Base-by-base conservation (phyloP, 2,797 vertebrate species). In the Hemitrygon akajei region DNA sequence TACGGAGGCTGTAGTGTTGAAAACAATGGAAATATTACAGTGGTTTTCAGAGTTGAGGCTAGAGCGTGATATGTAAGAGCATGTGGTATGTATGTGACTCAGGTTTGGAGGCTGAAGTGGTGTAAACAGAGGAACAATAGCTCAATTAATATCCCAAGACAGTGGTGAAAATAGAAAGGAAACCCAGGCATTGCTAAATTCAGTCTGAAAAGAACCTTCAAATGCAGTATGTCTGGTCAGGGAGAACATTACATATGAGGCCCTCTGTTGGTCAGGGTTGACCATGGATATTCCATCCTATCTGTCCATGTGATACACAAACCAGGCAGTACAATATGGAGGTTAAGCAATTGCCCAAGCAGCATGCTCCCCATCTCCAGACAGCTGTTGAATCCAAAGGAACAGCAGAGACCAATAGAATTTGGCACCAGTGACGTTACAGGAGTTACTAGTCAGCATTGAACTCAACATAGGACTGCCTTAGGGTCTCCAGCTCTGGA, bases 121-220 rank as follows among this genome's bases (percentile, higher is more conserved):
- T 87, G 27, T 87, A 87, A 87, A 18, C 84, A 87, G 58, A 47
- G 47, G 47, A 47, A n/a, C n/a, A n/a, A 66, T 87, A 87, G 60
- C 63, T 87, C 84, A 87, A 34, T 58, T 87, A 87, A 66, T 87
- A 87, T 58, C 84, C 63, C 63, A 87, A 63, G 58, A 58, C 84
- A 66, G 84, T 30, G 9, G n/a, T 87, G 84, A 87, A 87, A 66
- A 20, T 30, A 66, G 30, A 87, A 87, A 60, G 18, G 60, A 87
- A 84, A 66, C 5, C 5, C 58, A 66, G n/a, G 58, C 58, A 87
- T 63, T 63, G 1, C 30, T 4, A 84, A 84, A 56, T 80, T 87
- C 84, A 66, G 12, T 87, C 11, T 87, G 84, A 87, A 87, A 87
- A 58, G 22, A 20, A 6, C 1, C n/a, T 87, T 87, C 14, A n/a